Evolutionary conservation across 2,113 vertebrate genomes (phyloP).

Genomic region (Phalacrocorax carbo): DNA sequence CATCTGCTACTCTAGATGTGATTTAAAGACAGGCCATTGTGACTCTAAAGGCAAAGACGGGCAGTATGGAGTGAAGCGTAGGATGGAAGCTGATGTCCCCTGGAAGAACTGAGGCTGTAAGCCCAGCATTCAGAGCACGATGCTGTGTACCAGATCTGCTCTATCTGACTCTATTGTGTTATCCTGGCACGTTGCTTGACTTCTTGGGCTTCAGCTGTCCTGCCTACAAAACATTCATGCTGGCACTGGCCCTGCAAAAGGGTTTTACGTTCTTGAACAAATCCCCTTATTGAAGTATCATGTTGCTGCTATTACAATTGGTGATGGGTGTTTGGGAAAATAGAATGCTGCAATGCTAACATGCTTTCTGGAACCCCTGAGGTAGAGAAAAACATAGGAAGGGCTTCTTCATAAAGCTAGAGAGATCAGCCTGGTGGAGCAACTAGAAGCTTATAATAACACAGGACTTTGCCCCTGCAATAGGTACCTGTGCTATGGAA

Average conservation of each 20-base stretch:
- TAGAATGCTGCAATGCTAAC: neutral
- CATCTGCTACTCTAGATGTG: accelerated
- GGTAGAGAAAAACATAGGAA: neutral
- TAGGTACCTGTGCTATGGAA: neutral
- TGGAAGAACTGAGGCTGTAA: neutral
- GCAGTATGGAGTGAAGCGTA: neutral
- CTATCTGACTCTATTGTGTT: neutral
- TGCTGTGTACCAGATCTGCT: neutral
- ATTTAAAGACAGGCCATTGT: neutral
- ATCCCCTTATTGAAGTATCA: neutral
- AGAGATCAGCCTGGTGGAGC: neutral
- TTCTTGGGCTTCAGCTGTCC: neutral
- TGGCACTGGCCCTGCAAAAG: neutral
- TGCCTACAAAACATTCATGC: neutral
- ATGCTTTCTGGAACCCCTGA: neutral
- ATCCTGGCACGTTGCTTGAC: neutral
- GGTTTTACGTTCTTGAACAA: neutral
- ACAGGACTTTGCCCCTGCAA: neutral
- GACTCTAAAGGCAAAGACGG: neutral
- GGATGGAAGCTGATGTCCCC: neutral
- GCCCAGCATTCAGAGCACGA: neutral
- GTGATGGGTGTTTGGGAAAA: neutral
- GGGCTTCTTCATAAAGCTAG: neutral
- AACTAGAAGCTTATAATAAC: neutral
- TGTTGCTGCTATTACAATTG: conserved; percentile 9